Conservation (phyloP, 2,113 vertebrate species). For the Pseudopodoces humilis region DNA sequence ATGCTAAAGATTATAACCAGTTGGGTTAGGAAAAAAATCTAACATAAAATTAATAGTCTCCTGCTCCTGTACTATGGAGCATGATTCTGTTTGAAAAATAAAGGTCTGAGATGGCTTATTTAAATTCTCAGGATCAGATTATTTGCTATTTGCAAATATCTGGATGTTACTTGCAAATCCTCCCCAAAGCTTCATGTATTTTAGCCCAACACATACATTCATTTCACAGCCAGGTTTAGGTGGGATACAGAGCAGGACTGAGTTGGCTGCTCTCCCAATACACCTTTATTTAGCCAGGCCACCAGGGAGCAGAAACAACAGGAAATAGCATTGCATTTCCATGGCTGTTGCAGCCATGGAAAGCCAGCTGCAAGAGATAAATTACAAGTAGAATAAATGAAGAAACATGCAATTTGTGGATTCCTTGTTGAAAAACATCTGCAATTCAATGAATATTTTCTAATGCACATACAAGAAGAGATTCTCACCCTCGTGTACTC, state of each 20-base stretch:
- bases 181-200: background rate
- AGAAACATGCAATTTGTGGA: background rate
- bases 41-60: background rate
- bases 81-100: slow-evolving; percentile 9
- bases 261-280: background rate
- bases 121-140: slow-evolving; percentile 12
- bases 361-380: background rate
- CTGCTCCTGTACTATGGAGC: background rate
- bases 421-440: background rate
- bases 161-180: slow-evolving; percentile 20
- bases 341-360: background rate
- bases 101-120: background rate
- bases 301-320: background rate
- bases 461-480: background rate
- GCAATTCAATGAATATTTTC: slow-evolving; percentile 3
- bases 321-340: too few relatives aligned
- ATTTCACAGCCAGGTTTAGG: background rate
- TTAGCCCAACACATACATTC: background rate
- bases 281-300: background rate
- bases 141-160: slow-evolving; percentile 29
- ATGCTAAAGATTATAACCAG: background rate
- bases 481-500: background rate
- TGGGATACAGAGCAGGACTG: background rate
- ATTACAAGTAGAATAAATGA: background rate
- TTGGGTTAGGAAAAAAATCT: background rate